Base-by-base conservation (phyloP, 2,113 vertebrate genomes). In the Ctenodactylus gundi region DNA sequence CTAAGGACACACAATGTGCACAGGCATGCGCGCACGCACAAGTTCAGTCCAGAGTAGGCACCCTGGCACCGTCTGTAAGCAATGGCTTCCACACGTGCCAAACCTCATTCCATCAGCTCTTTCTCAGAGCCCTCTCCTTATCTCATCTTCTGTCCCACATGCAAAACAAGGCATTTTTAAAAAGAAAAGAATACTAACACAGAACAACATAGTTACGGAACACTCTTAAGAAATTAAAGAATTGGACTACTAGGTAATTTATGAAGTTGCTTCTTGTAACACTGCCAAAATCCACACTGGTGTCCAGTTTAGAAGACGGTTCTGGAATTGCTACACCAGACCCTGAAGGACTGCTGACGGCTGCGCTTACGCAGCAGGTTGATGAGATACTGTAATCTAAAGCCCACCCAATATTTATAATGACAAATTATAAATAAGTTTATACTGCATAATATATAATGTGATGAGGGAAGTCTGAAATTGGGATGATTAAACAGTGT, bases 1-100 rank as follows among this genome's bases (percentile, higher is more conserved):
- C 4, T 31, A 23, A 46, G 81, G 2, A 4, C 6, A 13, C 12
- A 5, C 4, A 1, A n/a, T 2, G 7, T 0, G 1, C 31, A 27
- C 29, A 1, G 23, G 14, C 27, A 29, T 23, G 10, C 44, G 3
- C 4, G 8, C 6, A 46, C 41, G 20, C 15, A 36, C 34, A n/a
- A 39, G 12, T n/a, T n/a, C n/a, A 39, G 8, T 29, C 18, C 21
- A 7, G n/a, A 14, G n/a, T 4, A 0, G 15, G 51, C 31, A 67
- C 70, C 13, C 0, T 1, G n/a, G 27, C 18, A 12, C 31, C 1
- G 6, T n/a, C 46, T 67, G 11, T 4, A 20, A 60, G 10, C 6
- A 55, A 55, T 1, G 14, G 14, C 58, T 44, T 72, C 21, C 12
- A 0, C 23, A 4, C 39, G 31, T 17, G 62, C 44, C n/a, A 9